These are phyloP conservation scores for Papilio aristodemus DNA, from an alignment of 1,140 invertebrate genomes.

Conservation along the genomic window DNA sequence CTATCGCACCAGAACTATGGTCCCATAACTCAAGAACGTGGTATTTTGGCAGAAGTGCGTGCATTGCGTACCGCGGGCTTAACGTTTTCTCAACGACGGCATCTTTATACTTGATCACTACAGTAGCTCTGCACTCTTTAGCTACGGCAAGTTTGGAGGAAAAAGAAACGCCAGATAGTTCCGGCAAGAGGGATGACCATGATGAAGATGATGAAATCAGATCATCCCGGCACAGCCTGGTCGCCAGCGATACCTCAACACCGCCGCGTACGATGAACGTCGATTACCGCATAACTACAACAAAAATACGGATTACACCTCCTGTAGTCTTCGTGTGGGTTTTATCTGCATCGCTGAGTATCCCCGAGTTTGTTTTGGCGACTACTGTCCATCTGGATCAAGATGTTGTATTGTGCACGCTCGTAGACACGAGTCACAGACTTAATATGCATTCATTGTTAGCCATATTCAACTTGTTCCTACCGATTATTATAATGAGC, in stretches of 20 bases:
- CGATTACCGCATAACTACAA: conserved; percentile 69
- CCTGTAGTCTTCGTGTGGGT: conserved; percentile 81
- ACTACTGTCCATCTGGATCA: conserved; percentile 59
- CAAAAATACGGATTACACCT: conserved; percentile 70
- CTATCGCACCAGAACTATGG: conserved; percentile 78
- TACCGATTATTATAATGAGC: conserved; percentile 65
- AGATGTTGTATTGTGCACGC: conserved; percentile 59
- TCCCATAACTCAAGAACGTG: conserved; percentile 73
- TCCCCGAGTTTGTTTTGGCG: conserved; percentile 78
- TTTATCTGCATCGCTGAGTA: conserved; percentile 78
- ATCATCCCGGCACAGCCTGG: conserved; percentile 74
- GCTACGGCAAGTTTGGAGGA: conserved; percentile 78
- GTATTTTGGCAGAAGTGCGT: conserved; percentile 72
- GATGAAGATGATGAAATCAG: conserved; percentile 79
- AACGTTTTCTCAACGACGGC: conserved; percentile 79
- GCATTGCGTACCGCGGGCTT: conserved; percentile 75
- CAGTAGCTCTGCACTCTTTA: conserved; percentile 80
- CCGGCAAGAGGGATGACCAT: conserved; percentile 57
- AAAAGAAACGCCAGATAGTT: conserved; percentile 51
- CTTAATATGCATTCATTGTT: conserved; percentile 70
- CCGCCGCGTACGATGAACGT: conserved; percentile 74
- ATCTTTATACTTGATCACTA: conserved; percentile 77
- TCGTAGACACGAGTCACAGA: conserved; percentile 65
- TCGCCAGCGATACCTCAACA: conserved; percentile 71
- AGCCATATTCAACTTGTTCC: conserved; percentile 67